Conservation (phyloP, 37 sponge, comb jelly and placozoan species). For the Petrosia ficiformis region DNA sequence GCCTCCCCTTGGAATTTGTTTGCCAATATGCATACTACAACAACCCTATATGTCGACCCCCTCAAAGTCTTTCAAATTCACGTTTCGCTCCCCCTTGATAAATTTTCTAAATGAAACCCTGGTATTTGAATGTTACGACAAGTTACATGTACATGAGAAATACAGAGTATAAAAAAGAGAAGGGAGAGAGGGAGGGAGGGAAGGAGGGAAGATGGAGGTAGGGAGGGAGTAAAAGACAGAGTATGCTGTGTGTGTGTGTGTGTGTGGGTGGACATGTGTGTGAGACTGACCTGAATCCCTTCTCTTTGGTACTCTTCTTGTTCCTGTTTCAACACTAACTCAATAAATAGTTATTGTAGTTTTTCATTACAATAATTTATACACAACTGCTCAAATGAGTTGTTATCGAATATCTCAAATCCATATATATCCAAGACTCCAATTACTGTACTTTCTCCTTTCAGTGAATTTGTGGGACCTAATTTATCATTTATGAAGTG, state of each 20-base stretch:
- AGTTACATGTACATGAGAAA: too few relatives aligned
- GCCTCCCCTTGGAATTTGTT: too few relatives aligned
- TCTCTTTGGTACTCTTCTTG: slow-evolving; percentile 84
- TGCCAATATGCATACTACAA: too few relatives aligned
- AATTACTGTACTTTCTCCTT: slow-evolving; percentile 51
- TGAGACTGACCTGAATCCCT: slow-evolving; percentile 73
- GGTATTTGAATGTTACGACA: too few relatives aligned
- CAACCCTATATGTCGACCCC: too few relatives aligned
- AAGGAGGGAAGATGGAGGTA: too few relatives aligned
- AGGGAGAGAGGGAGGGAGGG: too few relatives aligned
- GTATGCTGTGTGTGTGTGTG: neutral
- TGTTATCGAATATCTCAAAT: slow-evolving; percentile 79
- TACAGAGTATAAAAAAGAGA: neutral
- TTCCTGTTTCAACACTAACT: slow-evolving; percentile 72
- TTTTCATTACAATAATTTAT: slow-evolving; percentile 99
- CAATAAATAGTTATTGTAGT: slow-evolving; percentile 94
- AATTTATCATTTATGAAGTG: slow-evolving; percentile 54
- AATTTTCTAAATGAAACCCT: too few relatives aligned
- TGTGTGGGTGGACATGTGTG: slow-evolving; percentile 55
- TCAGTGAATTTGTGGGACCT: slow-evolving; percentile 27
- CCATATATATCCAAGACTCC: slow-evolving; percentile 87
- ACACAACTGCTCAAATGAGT: slow-evolving; percentile 97
- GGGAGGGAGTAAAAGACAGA: slow-evolving; percentile 9
- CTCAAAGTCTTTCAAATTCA: too few relatives aligned
- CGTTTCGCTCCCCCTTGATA: too few relatives aligned